phyloP scores from a whole-genome alignment of 2,113 vertebrate genomes.

The Podilymbus podiceps region DNA sequence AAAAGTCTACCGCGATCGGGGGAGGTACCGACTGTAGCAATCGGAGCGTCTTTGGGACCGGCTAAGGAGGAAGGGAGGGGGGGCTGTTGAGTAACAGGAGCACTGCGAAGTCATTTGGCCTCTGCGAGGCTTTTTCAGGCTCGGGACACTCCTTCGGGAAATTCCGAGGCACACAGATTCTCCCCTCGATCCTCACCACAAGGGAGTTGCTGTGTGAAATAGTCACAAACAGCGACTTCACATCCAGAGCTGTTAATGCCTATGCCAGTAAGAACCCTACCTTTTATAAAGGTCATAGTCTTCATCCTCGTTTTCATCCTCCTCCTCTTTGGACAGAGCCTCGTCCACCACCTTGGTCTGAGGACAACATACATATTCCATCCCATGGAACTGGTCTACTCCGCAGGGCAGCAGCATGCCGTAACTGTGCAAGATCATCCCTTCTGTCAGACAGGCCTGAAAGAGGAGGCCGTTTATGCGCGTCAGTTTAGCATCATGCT shows the following conservation, averaged over 20 bases:
- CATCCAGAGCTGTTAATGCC: not conserved
- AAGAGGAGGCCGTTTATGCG: not conserved
- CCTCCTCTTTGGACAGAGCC: conserved; percentile 79
- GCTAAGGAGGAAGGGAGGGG: not conserved
- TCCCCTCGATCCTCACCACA: not conserved
- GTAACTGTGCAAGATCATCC: conserved; percentile 88
- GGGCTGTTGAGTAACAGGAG: not conserved
- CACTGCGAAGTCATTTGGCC: not conserved
- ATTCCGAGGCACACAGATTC: not conserved
- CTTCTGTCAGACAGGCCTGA: conserved; percentile 87
- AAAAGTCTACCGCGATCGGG: not conserved
- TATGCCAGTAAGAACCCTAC: not conserved
- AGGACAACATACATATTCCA: conserved; percentile 95
- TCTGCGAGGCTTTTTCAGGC: not conserved
- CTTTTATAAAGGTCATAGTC: conserved; percentile 80
- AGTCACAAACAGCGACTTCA: not conserved
- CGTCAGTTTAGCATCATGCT: fast-evolving
- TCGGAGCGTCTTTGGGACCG: not conserved
- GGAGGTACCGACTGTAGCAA: not conserved
- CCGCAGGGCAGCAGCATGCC: conserved; percentile 95
- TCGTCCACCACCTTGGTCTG: conserved; percentile 74
- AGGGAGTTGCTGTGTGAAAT: not conserved
- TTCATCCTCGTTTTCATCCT: conserved; percentile 74
- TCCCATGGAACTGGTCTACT: conserved; percentile 90
- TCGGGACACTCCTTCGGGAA: not conserved